Percentiles rank a stretch among this genome's conserved stretches.
Evolutionary conservation across 1,140 invertebrate species (phyloP).

Genomic region (Macrobrachium rosenbergii): DNA sequence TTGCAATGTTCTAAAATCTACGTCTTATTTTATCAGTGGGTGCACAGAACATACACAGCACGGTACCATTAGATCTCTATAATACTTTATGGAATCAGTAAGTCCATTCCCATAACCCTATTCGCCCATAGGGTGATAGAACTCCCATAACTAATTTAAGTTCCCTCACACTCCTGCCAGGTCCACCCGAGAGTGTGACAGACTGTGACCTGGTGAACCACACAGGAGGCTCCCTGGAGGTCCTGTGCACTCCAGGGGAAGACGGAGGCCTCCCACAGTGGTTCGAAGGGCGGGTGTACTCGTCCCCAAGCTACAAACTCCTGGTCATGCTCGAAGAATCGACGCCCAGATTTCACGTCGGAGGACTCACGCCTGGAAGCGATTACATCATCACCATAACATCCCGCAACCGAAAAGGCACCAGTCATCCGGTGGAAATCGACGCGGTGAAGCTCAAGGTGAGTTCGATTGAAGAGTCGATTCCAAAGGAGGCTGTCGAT

Average conservation of each 20-base stretch:
- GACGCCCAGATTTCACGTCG: background rate
- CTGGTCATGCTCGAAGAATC: background rate
- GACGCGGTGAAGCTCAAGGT: background rate
- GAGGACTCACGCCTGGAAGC: background rate
- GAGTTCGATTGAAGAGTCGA: background rate
- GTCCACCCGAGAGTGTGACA: background rate
- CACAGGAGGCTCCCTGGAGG: background rate
- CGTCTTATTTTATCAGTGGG: no score
- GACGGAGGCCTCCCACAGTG: background rate
- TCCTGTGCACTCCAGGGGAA: background rate
- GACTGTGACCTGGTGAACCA: background rate
- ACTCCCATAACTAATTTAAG: background rate
- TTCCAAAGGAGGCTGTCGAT: no score
- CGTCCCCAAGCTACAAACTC: background rate
- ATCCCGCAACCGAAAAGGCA: background rate
- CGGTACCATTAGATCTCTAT: no score
- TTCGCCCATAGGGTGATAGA: no score
- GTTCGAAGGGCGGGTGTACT: slow-evolving; percentile 3
- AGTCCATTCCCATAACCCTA: no score
- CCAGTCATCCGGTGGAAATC: background rate
- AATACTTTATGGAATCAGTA: no score
- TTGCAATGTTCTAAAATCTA: no score
- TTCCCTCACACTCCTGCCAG: background rate
- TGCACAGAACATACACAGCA: no score
- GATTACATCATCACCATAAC: slow-evolving; percentile 12